These are phyloP conservation scores for Sinocyclocheilus maitianheensis DNA, from an alignment of 2,113 vertebrate species.

Conservation along the genomic window DNA sequence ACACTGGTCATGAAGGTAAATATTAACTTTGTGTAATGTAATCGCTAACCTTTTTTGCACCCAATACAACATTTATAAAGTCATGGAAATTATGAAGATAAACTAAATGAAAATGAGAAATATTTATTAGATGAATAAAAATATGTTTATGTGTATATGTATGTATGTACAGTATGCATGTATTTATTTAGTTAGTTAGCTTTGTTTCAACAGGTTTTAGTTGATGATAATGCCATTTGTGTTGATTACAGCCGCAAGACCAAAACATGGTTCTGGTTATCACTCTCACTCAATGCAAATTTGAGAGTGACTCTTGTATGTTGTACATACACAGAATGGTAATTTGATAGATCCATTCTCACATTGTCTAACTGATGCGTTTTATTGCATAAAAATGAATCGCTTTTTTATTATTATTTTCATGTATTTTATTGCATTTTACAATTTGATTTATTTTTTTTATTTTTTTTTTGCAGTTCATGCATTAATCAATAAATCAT, in stretches of 20 bases:
- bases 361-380: background rate
- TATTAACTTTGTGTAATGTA: constrained; percentile 47
- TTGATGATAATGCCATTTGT: no score
- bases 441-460: no score
- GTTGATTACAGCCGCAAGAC: no score
- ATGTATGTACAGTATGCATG: no score
- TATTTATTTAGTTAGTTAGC: no score
- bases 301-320: background rate
- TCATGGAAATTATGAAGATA: background rate
- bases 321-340: background rate
- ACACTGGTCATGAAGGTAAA: constrained; percentile 19
- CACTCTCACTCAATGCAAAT: background rate
- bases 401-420: background rate
- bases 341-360: background rate
- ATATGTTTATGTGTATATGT: no score
- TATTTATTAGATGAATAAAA: no score
- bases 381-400: background rate
- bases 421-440: background rate
- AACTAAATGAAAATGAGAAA: no score
- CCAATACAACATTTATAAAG: constrained; percentile 13
- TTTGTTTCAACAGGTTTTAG: no score
- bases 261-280: no score
- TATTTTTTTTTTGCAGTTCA: background rate
- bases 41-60: constrained; percentile 9
- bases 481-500: background rate